These are phyloP conservation scores for Paraplagusia blochii DNA, from an alignment of 2,113 vertebrate species.

Conservation along the genomic window DNA sequence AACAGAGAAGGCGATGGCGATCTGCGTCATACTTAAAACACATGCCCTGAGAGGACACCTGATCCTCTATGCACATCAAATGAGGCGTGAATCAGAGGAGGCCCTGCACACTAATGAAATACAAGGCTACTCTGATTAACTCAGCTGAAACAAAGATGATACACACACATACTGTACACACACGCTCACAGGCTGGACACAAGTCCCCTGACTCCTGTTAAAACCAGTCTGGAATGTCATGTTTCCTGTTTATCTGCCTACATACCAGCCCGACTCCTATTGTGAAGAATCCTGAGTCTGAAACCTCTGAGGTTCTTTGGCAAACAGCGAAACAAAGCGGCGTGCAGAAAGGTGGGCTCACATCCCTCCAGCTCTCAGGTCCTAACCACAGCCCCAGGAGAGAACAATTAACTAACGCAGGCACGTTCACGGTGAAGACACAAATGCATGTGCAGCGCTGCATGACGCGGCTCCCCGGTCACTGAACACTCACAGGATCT, in stretches of 20 bases:
- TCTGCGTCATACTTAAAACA: constrained; percentile 2
- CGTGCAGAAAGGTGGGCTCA: constrained; percentile 19
- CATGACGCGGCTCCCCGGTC: neutral
- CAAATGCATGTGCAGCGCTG: neutral
- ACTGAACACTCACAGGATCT: neutral
- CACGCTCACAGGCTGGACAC: constrained; percentile 9
- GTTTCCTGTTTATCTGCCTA: constrained; percentile 59
- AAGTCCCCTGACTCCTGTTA: constrained; percentile 31
- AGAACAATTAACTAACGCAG: constrained; percentile 6
- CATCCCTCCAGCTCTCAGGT: neutral
- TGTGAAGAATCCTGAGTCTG: constrained; percentile 26
- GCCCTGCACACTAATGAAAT: constrained; percentile 36
- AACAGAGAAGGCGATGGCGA: too few species aligned
- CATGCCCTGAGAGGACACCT: neutral
- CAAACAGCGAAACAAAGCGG: constrained; percentile 18
- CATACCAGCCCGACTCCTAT: constrained; percentile 29
- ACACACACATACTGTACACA: constrained; percentile 7
- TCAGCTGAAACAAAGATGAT: neutral
- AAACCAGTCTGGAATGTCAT: constrained; percentile 52
- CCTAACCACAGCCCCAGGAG: constrained; percentile 11
- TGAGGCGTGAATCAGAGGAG: neutral
- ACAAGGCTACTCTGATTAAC: constrained; percentile 19
- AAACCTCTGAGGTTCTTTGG: neutral
- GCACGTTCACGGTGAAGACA: neutral
- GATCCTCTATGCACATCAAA: constrained; percentile 6